Evolutionary conservation across 1,140 invertebrate species (phyloP), one percentile per base, ranked within the genome.

Genomic region (Temnothorax nylanderi): DNA sequence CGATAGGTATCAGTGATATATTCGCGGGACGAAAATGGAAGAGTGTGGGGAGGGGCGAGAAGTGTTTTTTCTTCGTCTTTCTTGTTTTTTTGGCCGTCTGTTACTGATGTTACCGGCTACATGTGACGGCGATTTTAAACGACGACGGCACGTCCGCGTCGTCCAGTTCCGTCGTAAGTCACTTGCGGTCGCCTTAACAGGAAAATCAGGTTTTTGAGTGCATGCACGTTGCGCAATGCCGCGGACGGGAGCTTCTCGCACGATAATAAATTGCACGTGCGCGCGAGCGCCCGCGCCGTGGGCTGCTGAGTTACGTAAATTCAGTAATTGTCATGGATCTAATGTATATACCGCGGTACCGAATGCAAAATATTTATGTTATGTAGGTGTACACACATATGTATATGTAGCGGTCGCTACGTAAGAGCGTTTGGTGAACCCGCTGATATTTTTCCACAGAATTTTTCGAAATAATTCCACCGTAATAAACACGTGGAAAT

Each of bases 141-240:
- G 51, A 58, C 41, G 67, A 41, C 78, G 67, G 13, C 41, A 32
- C 41, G 41, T 56, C 26, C 41, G 44, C 41, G 41, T 56, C 26
- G 41, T 74, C 80, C 80, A 75, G 80, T 62, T 75, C 26, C 54
- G 41, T 60, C 54, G 60, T 82, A 84, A 84, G 80, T 56, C 69
- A 56, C 69, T 84, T 75, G 69, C 54, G 69, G 69, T 84, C 56
- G 41, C 56, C 69, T 75, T 60, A 84, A 84, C 80, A 84, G 80
- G 80, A 84, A 84, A 84, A 84, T 84, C 80, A 84, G 80, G 80
- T 84, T 84, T 75, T 60, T 41, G 80, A 84, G 80, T 84, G 80
- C 69, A 62, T 54, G 44, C 54, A 34, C 69, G 32, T 74, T 75
- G 54, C 80, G 54, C 54, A 75, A 75, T n/a, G 41, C 10, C 54